phyloP scores from a whole-genome alignment of 2,888 invertebrate genomes.

The Drosophila percnosoma region DNA sequence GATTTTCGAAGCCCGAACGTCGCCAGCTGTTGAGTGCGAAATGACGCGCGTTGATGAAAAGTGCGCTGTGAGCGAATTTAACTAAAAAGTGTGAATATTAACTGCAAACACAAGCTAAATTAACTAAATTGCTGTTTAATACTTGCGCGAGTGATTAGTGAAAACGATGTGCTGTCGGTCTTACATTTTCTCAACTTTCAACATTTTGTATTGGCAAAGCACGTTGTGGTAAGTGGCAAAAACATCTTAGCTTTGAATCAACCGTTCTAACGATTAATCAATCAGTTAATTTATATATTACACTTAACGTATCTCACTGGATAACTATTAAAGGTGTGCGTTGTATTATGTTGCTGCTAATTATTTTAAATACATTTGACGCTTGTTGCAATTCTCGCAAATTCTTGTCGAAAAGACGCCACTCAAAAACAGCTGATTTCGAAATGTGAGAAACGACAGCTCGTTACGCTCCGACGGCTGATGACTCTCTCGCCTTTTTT shows the following conservation, averaged over 20 bases:
- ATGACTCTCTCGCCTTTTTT: not conserved
- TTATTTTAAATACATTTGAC: not conserved
- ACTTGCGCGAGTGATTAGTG: not conserved
- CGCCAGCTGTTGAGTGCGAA: constrained; percentile 40
- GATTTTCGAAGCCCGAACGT: constrained; percentile 52
- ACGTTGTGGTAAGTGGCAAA: constrained; percentile 23
- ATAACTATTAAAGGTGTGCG: not conserved
- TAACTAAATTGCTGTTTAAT: not conserved
- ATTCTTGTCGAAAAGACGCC: constrained; percentile 28
- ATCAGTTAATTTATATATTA: not conserved
- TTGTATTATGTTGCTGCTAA: not conserved
- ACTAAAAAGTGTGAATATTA: constrained; percentile 2
- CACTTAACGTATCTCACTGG: not conserved
- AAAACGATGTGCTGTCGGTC: too few relatives aligned
- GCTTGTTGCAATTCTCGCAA: constrained; percentile 29
- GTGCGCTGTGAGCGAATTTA: constrained; percentile 48
- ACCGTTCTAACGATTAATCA: too few relatives aligned
- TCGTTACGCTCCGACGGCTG: constrained; percentile 12
- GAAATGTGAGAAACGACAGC: constrained; percentile 13
- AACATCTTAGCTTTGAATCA: not conserved
- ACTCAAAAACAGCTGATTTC: constrained; percentile 47
- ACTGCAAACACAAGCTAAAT: not conserved
- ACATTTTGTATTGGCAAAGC: not conserved
- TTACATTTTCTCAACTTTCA: not conserved
- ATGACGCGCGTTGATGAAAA: constrained; percentile 50